Conservation (phyloP, 2,797 vertebrate genomes). For the Erpetoichthys calabaricus region DNA sequence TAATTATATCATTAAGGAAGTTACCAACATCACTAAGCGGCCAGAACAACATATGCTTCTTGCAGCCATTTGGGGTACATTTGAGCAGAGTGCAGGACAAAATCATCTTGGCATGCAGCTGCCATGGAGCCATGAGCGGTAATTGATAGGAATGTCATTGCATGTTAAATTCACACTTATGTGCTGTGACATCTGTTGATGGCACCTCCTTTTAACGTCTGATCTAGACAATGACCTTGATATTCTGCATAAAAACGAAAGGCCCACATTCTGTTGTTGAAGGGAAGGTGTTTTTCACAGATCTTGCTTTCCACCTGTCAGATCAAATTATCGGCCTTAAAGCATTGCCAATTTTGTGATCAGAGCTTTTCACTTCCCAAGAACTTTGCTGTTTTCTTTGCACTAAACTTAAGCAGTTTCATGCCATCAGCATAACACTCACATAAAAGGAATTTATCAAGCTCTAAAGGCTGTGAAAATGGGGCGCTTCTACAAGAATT, state of each 20-base stretch:
- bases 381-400: neutral
- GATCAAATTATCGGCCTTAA: constrained; percentile 33
- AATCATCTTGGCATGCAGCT: constrained; percentile 48
- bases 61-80: constrained; percentile 43
- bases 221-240: constrained; percentile 44
- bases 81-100: constrained; percentile 40
- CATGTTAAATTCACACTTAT: constrained; percentile 60
- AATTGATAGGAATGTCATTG: constrained; percentile 33
- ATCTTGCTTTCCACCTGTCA: constrained; percentile 28
- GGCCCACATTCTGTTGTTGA: constrained; percentile 23
- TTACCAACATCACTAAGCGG: constrained; percentile 18
- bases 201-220: constrained; percentile 38
- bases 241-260: constrained; percentile 30
- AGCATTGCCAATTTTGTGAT: neutral
- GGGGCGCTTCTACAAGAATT: neutral
- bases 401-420: too few relatives aligned
- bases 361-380: neutral
- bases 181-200: constrained; percentile 71
- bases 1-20: constrained; percentile 25
- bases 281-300: constrained; percentile 16
- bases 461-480: neutral
- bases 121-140: constrained; percentile 48
- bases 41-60: constrained; percentile 35
- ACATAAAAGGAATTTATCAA: too few relatives aligned
- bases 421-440: too few relatives aligned